phyloP scores from a whole-genome alignment of 2,797 vertebrate species.

The Esox masquinongy region DNA sequence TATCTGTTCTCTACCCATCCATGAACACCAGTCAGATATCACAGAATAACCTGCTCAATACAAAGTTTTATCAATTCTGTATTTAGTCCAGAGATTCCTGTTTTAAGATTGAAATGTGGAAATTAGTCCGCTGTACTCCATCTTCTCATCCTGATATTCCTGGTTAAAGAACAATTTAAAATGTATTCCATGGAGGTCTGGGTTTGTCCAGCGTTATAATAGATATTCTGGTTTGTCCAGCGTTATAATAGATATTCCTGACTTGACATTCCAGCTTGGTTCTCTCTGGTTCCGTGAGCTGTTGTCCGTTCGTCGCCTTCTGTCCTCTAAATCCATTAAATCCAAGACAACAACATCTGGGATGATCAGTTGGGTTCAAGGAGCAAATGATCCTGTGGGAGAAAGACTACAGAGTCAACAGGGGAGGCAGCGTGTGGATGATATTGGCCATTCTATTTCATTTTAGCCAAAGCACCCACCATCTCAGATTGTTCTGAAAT shows the following conservation, averaged over 20 bases:
- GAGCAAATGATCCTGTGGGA: neutral
- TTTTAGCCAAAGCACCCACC: too few species aligned
- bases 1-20: neutral
- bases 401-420: neutral
- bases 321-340: neutral
- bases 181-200: neutral
- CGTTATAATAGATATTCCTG: neutral
- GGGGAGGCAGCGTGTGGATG: neutral
- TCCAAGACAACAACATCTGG: neutral
- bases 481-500: too few species aligned
- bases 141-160: neutral
- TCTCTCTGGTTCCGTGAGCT: neutral
- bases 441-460: too few species aligned
- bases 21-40: neutral
- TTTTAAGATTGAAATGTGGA: neutral
- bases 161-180: neutral
- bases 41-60: neutral
- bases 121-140: neutral
- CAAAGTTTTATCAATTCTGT: too few species aligned
- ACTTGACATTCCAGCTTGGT: neutral
- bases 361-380: neutral
- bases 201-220: neutral
- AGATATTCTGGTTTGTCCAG: neutral
- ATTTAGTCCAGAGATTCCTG: neutral
- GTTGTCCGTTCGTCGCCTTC: neutral